These are phyloP conservation scores for Dasypolia templi DNA, from an alignment of 2,888 invertebrate genomes.

Conservation along the genomic window DNA sequence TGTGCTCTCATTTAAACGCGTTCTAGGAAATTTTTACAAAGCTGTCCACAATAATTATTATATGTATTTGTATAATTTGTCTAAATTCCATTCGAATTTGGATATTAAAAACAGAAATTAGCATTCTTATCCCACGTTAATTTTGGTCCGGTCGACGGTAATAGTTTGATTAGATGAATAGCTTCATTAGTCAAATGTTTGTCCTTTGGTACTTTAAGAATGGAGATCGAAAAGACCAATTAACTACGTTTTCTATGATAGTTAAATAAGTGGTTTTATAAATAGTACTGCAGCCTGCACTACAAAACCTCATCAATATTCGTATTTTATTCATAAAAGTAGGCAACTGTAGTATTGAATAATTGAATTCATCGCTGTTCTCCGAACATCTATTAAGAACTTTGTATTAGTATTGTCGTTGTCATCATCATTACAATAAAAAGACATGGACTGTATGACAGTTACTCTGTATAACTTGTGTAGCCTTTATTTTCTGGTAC, in stretches of 20 bases:
- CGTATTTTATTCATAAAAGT: not conserved
- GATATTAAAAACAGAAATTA: not conserved
- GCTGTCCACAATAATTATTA: not conserved
- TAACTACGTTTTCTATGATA: not conserved
- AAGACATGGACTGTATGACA: not conserved
- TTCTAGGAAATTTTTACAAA: not conserved
- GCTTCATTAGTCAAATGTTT: not conserved
- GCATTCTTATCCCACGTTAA: not conserved
- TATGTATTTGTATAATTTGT: constrained; percentile 23
- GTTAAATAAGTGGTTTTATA: not conserved
- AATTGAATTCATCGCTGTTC: constrained; percentile 2
- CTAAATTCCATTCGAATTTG: not conserved
- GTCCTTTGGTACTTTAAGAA: not conserved
- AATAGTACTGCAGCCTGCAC: not conserved
- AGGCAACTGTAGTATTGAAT: not conserved
- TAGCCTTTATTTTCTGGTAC: not conserved
- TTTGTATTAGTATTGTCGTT: not conserved
- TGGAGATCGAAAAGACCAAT: not conserved
- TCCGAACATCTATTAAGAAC: not conserved
- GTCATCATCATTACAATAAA: not conserved
- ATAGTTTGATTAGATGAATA: not conserved
- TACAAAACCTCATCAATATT: not conserved
- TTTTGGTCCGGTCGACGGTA: not conserved
- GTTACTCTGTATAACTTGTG: not conserved
- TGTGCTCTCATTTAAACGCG: not conserved